Evolutionary conservation across 2,888 invertebrate species (phyloP), one percentile per base, ranked within the genome.

Genomic region (Invenusta paracnida): DNA sequence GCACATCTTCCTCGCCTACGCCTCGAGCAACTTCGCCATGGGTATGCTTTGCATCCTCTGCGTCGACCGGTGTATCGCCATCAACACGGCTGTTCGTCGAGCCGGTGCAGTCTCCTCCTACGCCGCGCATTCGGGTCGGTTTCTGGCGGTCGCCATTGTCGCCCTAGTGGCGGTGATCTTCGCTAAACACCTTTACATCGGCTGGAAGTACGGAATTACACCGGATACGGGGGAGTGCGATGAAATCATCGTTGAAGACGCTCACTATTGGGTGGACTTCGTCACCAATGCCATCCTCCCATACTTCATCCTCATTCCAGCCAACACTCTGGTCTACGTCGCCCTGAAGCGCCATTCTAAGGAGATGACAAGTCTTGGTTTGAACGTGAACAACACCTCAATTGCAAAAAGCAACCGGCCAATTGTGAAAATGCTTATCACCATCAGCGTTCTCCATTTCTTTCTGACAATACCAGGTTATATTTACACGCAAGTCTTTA

Each of bases 11-110:
- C 17, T 73, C 2, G 73, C 73, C 17, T 73, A 73, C 23, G 73
- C 73, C 23, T 5, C 73, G 73, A 73, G 73, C 73, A 73, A 73
- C 73, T 73, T 73, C 23, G 73, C 73, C 23, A 73, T 73, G 73
- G 73, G 73, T 5, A 23, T 23, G 11, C 25, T 73, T 2, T 73
- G 73, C 73, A 73, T 73, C 5, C 73, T 73, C 73, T 73, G 73
- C 27, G 73, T 73, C 25, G 73, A 73, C 27, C 73, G 73, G 17
- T 73, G 73, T 73, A 73, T 73, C 17, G 73, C 73, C 73, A 73
- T 73, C 5, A 73, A 73, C 27, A 13, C 2, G 11, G 73, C 73
- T 25, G 27, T 73, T 23, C 5, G 27, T 2, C 5, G 23, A 5
- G 27, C 73, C 2, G 27, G 23, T 5, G 27, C 73, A 23, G 27